Evolutionary conservation across 2,888 invertebrate genomes (phyloP), one percentile per base, ranked within the genome.

Genomic region (Metallyticus violacea): DNA sequence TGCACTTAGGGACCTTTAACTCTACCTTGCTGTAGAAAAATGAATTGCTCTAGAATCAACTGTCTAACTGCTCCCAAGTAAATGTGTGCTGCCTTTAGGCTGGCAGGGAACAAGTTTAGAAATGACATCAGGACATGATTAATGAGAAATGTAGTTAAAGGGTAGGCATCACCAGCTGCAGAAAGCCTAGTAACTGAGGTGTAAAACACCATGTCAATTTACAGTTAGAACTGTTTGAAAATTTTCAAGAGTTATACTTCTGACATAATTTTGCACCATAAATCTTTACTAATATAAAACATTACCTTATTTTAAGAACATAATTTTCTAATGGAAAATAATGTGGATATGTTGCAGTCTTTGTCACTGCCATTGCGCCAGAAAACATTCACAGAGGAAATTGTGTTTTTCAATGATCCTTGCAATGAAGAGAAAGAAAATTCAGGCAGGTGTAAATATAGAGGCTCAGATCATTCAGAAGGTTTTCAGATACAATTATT

Each of bases 401-500:
- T 96, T 85, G 92, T 97, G 27, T 91, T 93, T 27, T 96, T 96
- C 90, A 97, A 97, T 90, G 95, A 96, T 91, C 94, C 95, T 26
- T 93, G 93, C 88, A 90, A 92, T 25, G 93, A 93, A 87, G 93
- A 93, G 89, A 92, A 92, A 88, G 94, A 94, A 90, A 77, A 79
- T 29, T 15, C 77, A 9, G 30, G 85, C 26, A 88, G 86, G 76
- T 94, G 93, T 89, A 92, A 86, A 26, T 86, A 87, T 29, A 88
- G 93, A 88, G 92, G 94, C 6, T 93, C 93, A 6, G 93, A 93
- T 89, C 94, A 95, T 89, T 94, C 95, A 0, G 95, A 95, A 91
- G 94, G 95, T 81, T 94, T 95, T 89, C 95, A 95, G 91, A 93
- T 95, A 88, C 95, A 95, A 90, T 90, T 95, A 81, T 90, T 95